Evolutionary conservation across 2,113 vertebrate species (phyloP).

Genomic region (Charina bottae): DNA sequence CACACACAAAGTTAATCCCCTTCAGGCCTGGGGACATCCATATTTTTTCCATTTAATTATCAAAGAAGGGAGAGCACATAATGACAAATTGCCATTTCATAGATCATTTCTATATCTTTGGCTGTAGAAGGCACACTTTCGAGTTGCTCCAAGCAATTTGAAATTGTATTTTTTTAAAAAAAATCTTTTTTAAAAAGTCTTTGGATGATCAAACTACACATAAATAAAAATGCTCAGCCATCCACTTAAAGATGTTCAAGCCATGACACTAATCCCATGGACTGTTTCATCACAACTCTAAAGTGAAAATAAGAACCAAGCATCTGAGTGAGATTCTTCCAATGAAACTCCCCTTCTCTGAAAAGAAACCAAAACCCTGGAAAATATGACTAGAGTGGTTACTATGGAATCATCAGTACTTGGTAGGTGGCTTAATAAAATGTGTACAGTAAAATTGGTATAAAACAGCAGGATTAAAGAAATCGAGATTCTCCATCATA

Average conservation of each 20-base stretch:
- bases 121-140: background rate
- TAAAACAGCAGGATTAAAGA: constrained; percentile 47
- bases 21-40: background rate
- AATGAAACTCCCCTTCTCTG: background rate
- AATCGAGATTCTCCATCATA: constrained; percentile 40
- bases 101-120: background rate
- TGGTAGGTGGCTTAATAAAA: constrained; percentile 46
- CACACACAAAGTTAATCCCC: background rate
- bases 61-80: background rate
- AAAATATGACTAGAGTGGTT: constrained; percentile 12
- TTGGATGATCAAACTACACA: background rate
- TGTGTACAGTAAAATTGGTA: constrained; percentile 40
- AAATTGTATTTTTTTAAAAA: background rate
- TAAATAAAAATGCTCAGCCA: background rate
- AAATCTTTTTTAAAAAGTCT: no score
- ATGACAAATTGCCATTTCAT: background rate
- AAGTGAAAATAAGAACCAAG: background rate
- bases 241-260: background rate
- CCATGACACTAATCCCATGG: background rate
- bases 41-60: background rate
- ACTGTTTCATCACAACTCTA: background rate
- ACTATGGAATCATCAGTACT: constrained; percentile 32
- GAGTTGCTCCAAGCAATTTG: background rate
- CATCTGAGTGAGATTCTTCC: background rate
- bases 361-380: background rate